These are phyloP conservation scores for Chironomus striatipennis DNA, from an alignment of 1,140 invertebrate species.

Conservation along the genomic window DNA sequence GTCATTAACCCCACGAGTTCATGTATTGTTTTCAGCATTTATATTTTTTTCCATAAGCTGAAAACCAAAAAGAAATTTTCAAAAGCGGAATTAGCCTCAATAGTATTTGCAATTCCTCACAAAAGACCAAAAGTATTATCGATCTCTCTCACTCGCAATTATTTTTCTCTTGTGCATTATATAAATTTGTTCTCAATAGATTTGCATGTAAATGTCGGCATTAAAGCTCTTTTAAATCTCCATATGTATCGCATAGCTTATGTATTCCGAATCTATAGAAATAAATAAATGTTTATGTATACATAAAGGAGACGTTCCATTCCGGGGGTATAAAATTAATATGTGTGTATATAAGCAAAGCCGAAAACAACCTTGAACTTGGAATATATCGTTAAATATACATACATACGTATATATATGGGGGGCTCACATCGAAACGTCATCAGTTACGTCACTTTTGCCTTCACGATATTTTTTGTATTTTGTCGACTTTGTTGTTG, in stretches of 20 bases:
- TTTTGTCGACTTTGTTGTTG: background rate
- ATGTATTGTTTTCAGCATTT: background rate
- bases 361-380: constrained; percentile 22
- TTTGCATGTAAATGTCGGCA: no score
- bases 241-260: no score
- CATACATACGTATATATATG: constrained; percentile 10
- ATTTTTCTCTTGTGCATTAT: no score
- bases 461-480: background rate
- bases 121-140: no score
- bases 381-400: background rate
- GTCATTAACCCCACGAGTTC: constrained; percentile 5
- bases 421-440: background rate
- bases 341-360: constrained; percentile 4
- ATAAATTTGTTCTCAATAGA: no score
- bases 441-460: constrained; percentile 19
- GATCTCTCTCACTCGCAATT: no score
- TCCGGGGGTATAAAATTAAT: no score
- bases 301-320: background rate
- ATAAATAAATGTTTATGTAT: no score
- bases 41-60: background rate
- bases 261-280: no score
- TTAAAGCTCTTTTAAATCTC: background rate
- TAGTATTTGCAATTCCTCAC: background rate
- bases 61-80: no score
- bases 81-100: background rate